Evolutionary conservation across 2,888 invertebrate genomes (phyloP), one percentile per base, ranked within the genome.

Genomic region (Beris morrisii): DNA sequence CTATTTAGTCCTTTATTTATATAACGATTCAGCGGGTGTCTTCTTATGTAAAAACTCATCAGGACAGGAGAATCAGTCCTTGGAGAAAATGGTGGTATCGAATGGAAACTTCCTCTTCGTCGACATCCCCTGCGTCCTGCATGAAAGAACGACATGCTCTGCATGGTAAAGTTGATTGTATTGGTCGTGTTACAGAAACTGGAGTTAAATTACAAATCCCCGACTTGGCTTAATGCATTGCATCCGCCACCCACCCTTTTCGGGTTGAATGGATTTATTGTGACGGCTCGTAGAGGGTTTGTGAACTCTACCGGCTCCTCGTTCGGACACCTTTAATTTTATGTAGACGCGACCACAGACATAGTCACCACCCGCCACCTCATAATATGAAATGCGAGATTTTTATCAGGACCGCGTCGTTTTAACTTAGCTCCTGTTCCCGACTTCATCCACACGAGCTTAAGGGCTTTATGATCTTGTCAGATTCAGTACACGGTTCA

Each of bases 131-230:
- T 7, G 38, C 7, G 38, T 7, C 38, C 9, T 9, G 38, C 38
- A 38, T 3, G 9, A 38, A 38, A 1, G 9, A 38, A 5, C 38
- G 9, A 9, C 3, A 38, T 38, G 38, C 38, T 7, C 38, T 38
- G 2, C 5, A 1, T 38, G 38, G 1, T 22, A 22, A 22, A 3
- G 22, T 22, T 22, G 22, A 22, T 61, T 38, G 50, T 61, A 61
- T 61, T 61, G 50, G 52, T 50, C 61, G 50, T 61, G 50, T 22
- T 22, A 22, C 22, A 22, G 22, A 22, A n/a, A 22, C 22, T 15
- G 52, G 61, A 30, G 61, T 61, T 61, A 61, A 61, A 61, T 61
- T 61, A 52, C 61, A 61, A 61, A 61, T 61, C 61, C 38, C 45
- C n/a, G 61, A 50, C 38, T 61, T 32, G 50, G 61, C 38, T 61